Evolutionary conservation across 2,797 vertebrate species (phyloP), one percentile per base, ranked within the genome.

Genomic region (Semaprochilodus insignis): DNA sequence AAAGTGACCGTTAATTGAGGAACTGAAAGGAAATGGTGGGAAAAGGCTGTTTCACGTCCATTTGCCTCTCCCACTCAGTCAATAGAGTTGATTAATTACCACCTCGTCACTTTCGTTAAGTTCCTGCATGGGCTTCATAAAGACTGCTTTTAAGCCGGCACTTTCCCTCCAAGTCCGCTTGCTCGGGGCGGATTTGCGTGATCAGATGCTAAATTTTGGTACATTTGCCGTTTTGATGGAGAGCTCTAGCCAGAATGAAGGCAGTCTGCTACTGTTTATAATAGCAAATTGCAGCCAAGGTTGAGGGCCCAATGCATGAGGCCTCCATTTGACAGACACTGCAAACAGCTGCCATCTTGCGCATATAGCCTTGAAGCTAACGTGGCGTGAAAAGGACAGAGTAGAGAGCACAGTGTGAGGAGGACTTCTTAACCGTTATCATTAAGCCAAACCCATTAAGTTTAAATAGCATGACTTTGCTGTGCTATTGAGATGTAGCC

Each of bases 21-120:
- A 78, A 83, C 34, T 66, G 63, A 55, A 69, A 62, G 13, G 19
- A 69, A 69, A 40, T 57, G 31, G 65, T 55, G 48, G 36, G 10
- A 51, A 83, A 78, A 40, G 59, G 52, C 74, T 40, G 36, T 66
- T 83, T 74, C 75, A 55, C 63, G 83, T 91, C 86, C 79, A 89
- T 85, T 81, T 65, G 83, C 85, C 86, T 88, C 86, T 91, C 91
- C 91, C 87, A 92, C 91, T 91, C 88, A 89, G 90, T 92, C 92
- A 91, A 92, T 92, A 91, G 83, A 93, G 89, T 87, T 92, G 90
- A 94, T 93, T 93, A 94, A 94, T 94, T 93, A 92, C 87, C 85
- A 81, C 83, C 77, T 85, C 88, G 88, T 89, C 91, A 88, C 71
- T 73, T 91, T 92, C 89, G 91, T 93, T 93, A 93, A 86, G 79